Evolutionary conservation across 2,888 invertebrate species (phyloP), one percentile per base, ranked within the genome.

Genomic region (Gnatocerus cornutus): DNA sequence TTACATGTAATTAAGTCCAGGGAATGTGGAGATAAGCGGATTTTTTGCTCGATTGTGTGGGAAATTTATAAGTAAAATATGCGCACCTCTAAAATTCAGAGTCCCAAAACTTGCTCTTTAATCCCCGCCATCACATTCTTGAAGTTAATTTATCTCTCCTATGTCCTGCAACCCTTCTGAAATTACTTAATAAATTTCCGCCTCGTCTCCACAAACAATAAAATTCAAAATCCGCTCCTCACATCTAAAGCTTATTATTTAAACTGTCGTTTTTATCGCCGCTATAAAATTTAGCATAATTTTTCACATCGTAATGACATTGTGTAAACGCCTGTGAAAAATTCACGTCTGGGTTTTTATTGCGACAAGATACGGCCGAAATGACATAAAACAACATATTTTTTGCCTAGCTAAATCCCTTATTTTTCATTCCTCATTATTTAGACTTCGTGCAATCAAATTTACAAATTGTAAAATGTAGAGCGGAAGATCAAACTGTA

Each of bases 151-250:
- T 56, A 56, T 56, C 41, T 56, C 41, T 10, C 52, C 33, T 8
- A 21, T 16, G 16, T 21, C 48, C 27, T 29, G 41, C 41, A 14
- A 56, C 56, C 43, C 56, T 41, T 56, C 41, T 27, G 56, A 27
- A 56, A 56, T 56, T 56, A 56, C 56, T 56, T 56, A 56, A 56
- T 56, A 56, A 56, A 56, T 56, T 43, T 56, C 56, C 21, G 6
- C 21, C 21, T n/a, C 56, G 41, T 29, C 21, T 29, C 48, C 10
- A 21, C 21, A 50, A 29, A 50, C 48, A 29, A 21, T n/a, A 21
- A 50, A 53, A 56, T 41, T 39, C 27, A 41, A 56, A 56, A 56
- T 39, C 55, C 12, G 12, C 33, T 7, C 21, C 9, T 16, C 16
- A 14, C 16, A n/a, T 12, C 14, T 37, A 10, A 33, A 55, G 13